phyloP scores from a whole-genome alignment of 1,140 invertebrate species.

The Drosophila sechellia region DNA sequence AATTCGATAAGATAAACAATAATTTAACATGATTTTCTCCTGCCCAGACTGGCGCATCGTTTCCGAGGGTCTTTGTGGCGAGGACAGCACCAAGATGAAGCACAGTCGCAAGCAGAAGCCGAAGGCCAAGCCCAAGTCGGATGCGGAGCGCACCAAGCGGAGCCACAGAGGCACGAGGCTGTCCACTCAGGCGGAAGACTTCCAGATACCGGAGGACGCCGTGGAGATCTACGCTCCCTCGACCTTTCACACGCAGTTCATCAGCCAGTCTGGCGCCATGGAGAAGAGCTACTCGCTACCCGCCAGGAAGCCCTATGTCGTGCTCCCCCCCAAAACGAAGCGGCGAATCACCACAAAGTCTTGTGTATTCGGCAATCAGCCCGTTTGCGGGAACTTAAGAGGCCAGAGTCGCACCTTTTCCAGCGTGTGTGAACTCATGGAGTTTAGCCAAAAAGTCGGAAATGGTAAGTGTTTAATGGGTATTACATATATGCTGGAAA shows the following conservation, averaged over 20 bases:
- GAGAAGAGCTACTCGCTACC: constrained; percentile 72
- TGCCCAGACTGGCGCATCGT: constrained; percentile 73
- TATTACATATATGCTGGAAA: background rate
- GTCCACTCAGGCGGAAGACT: constrained; percentile 56
- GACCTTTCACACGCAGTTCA: constrained; percentile 72
- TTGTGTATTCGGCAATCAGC: constrained; percentile 69
- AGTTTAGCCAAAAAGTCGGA: constrained; percentile 57
- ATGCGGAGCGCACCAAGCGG: constrained; percentile 60
- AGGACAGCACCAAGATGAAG: constrained; percentile 78
- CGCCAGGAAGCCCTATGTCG: constrained; percentile 47
- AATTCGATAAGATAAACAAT: background rate
- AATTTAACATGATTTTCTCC: background rate
- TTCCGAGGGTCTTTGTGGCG: constrained; percentile 72
- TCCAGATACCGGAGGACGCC: constrained; percentile 61
- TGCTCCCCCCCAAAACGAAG: constrained; percentile 13
- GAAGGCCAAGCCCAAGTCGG: constrained; percentile 50
- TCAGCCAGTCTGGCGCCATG: constrained; percentile 64
- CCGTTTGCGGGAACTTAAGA: constrained; percentile 68
- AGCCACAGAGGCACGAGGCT: constrained; percentile 30
- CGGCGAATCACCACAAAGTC: constrained; percentile 16
- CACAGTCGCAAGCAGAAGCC: constrained; percentile 65
- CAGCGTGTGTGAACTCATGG: constrained; percentile 68
- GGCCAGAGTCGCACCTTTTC: constrained; percentile 58
- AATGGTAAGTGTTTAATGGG: constrained; percentile 42
- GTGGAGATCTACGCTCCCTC: constrained; percentile 71